Base-by-base conservation (phyloP, 2,113 vertebrate species). In the Phyllopteryx taeniolatus region DNA sequence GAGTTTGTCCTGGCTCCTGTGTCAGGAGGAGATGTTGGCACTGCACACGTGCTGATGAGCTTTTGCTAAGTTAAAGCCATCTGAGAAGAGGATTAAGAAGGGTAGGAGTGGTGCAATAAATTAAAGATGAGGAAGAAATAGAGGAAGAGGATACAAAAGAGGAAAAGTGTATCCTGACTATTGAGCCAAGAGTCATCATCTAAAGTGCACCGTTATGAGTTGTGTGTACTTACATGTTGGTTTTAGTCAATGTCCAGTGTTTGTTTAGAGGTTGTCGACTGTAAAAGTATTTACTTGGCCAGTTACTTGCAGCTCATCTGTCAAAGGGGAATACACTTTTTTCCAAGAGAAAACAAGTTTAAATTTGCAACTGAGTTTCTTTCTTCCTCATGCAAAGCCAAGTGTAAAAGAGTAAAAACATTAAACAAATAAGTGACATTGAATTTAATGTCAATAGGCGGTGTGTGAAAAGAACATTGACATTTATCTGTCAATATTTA, bases 1-100 rank as follows among this genome's bases (percentile, higher is more conserved):
- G 80, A 86, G 91, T 95, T 95, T 95, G 93, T 95, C 90, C 94
- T 95, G 94, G 94, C 94, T 83, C 67, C 33, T 39, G 17, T 70
- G 79, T 84, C 81, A 81, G 90, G 90, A 90, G 87, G 82, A 85
- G 86, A 42, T 42, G 72, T 65, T 72, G 80, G 75, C 72, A 88
- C 79, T 84, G 91, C 87, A 88, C 89, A 93, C 91, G 89, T 87
- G 87, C 90, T 91, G 91, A 92, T 93, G 91, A 91, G 88, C 49
- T n/a, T 83, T 81, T 22, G 2, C 19, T 22, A 73, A 80, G 67
- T 67, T 66, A 8, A 68, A 78, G 79, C 67, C 72, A 73, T 71
- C 61, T 75, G 72, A 79, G 79, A 68, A 72, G 73, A 70, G 62
- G 71, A 73, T 67, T 61, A 19, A 62, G 72, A n/a, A 46, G 51